Evolutionary conservation across 2,797 vertebrate species (phyloP), one percentile per base, ranked within the genome.

Genomic region (Tamandua tetradactyla): DNA sequence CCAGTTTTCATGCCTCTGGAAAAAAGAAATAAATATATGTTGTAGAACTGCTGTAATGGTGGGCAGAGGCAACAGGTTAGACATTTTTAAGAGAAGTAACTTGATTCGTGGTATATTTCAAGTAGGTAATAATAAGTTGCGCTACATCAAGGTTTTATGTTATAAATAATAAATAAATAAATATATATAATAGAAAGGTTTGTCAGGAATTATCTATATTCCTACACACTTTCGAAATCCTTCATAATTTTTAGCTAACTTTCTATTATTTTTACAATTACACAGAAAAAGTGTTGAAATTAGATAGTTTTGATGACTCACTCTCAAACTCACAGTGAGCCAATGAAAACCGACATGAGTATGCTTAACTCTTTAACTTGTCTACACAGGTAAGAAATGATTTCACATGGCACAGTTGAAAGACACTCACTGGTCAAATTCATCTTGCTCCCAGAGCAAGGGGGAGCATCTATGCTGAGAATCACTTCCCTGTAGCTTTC

Each of bases 211-310:
- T 61, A 35, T 42, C 27, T 66, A 20, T 64, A 79, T 52, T 74
- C 42, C 79, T 94, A 74, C 42, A 61, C 87, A 76, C 30, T 82
- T 93, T 82, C 44, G n/a, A 83, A 47, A 91, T 22, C 61, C 37
- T 75, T 64, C 18, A 22, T 25, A 40, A 40, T 68, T 87, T 69
- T 49, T 52, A 79, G 55, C 42, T 5, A 20, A 80, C 69, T 93
- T 66, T 75, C 75, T 27, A 40, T 87, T 79, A 81, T 61, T 84
- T 30, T 90, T 62, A 40, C 12, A 69, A 32, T 89, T 66, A 84
- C 66, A 55, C 20, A 66, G 74, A 55, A 66, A 92, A 47, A 66
- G 75, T 87, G 62, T 30, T 68, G 74, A 62, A 82, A 87, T 9
- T n/a, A 52, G 30, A 85, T 80, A 88, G 68, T 85, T 91, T 55